These are phyloP conservation scores for Cromileptes altivelis DNA, from an alignment of 2,113 vertebrate genomes.

Conservation along the genomic window DNA sequence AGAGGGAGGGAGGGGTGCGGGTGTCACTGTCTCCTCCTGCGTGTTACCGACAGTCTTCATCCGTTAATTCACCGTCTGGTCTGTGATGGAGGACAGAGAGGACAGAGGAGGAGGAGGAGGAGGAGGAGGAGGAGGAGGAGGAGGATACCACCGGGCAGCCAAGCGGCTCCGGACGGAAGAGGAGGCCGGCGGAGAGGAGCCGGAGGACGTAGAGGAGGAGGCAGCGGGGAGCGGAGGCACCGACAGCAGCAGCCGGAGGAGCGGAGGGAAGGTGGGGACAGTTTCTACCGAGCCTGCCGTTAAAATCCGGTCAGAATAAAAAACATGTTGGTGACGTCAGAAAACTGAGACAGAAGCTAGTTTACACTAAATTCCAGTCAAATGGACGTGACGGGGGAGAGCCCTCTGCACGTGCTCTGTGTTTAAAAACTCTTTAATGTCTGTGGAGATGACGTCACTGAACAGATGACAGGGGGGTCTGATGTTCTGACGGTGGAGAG, in stretches of 20 bases:
- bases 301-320: not conserved
- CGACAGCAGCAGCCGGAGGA: conserved; percentile 13
- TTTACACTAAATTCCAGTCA: not conserved
- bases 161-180: conserved; percentile 56
- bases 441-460: too few species aligned
- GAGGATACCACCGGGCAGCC: conserved; percentile 42
- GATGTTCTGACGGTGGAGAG: too few species aligned
- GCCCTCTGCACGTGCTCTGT: too few species aligned
- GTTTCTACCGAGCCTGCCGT: not conserved
- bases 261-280: conserved; percentile 44
- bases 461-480: too few species aligned
- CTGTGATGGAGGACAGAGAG: conserved; percentile 56
- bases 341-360: not conserved
- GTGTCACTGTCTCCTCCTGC: conserved; percentile 24
- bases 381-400: too few species aligned
- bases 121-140: conserved; percentile 34
- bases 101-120: conserved; percentile 23
- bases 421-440: too few species aligned
- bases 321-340: not conserved
- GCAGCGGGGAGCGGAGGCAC: conserved; percentile 17
- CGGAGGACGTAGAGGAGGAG: conserved; percentile 49
- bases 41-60: not conserved
- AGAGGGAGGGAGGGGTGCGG: not conserved
- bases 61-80: not conserved
- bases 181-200: conserved; percentile 41